These are phyloP conservation scores for Pseudomugil gertrudae DNA, from an alignment of 2,797 vertebrate genomes.

Conservation along the genomic window DNA sequence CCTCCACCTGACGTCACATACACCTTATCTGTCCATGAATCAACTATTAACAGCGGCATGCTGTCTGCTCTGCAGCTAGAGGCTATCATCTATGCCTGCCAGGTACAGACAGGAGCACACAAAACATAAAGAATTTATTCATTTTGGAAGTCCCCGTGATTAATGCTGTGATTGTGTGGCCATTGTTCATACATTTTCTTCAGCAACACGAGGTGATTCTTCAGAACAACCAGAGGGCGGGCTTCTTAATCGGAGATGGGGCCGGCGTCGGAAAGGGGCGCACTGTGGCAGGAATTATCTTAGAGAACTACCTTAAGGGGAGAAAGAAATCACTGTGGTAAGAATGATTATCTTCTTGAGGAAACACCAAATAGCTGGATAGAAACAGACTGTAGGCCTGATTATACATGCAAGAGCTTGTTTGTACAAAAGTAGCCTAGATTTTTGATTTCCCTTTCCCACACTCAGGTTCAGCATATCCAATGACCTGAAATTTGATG, in stretches of 20 bases:
- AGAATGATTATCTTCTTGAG: conserved; percentile 52
- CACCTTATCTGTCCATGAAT: conserved; percentile 84
- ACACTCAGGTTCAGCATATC: conserved; percentile 96
- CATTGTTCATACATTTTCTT: conserved; percentile 10
- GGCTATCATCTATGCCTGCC: conserved; percentile 95
- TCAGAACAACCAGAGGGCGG: conserved; percentile 92
- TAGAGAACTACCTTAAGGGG: conserved; percentile 92
- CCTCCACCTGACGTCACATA: conserved; percentile 96
- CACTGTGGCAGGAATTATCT: conserved; percentile 95
- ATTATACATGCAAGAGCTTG: conserved; percentile 9
- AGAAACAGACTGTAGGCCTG: neutral
- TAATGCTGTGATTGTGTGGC: neutral
- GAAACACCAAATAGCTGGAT: neutral
- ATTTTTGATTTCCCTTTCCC: conserved; percentile 23
- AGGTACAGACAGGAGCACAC: conserved; percentile 79
- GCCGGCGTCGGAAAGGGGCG: conserved; percentile 97
- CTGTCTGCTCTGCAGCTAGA: conserved; percentile 97
- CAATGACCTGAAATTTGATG: conserved; percentile 97
- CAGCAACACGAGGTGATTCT: conserved; percentile 98
- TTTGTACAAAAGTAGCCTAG: conserved; percentile 15
- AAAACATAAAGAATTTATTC: neutral
- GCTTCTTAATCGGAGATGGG: conserved; percentile 96
- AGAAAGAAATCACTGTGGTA: conserved; percentile 96
- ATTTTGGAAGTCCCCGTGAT: conserved; percentile 3
- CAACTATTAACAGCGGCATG: conserved; percentile 79